A percentile compares a stretch with the other conserved stretches of the same genome.
These are phyloP conservation scores for Drosophila saltans DNA, from an alignment of 1,140 invertebrate species.

Conservation along the genomic window DNA sequence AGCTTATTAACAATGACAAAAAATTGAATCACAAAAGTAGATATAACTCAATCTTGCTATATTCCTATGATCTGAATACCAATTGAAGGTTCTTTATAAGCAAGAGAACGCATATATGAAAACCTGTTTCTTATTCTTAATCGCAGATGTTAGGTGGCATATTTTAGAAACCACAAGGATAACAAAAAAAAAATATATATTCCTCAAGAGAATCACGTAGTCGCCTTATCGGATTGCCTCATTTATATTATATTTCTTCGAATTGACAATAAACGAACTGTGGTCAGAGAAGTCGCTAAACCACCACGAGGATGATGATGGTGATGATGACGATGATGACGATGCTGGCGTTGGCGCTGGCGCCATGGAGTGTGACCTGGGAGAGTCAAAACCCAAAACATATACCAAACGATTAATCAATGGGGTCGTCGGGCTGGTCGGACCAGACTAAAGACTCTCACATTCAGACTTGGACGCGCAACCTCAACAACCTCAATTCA, in stretches of 20 bases:
- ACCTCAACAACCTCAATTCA: slow-evolving; percentile 7
- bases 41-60: too few species aligned
- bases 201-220: not conserved
- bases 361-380: slow-evolving; percentile 57
- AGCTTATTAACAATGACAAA: too few species aligned
- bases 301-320: slow-evolving; percentile 28
- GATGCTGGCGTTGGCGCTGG: slow-evolving; percentile 40
- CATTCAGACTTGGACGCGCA: slow-evolving; percentile 19
- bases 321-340: slow-evolving; percentile 17
- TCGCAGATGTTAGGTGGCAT: too few species aligned
- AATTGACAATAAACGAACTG: slow-evolving; percentile 65
- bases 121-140: too few species aligned
- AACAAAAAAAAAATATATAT: too few species aligned
- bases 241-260: slow-evolving; percentile 42
- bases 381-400: slow-evolving; percentile 25
- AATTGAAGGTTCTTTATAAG: too few species aligned
- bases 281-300: slow-evolving; percentile 40
- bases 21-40: too few species aligned
- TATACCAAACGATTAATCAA: slow-evolving; percentile 67
- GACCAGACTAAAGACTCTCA: slow-evolving; percentile 24
- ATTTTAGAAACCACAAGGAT: too few species aligned
- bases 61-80: too few species aligned
- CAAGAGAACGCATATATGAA: too few species aligned
- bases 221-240: not conserved
- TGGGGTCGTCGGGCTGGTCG: slow-evolving; percentile 35